Conservation (phyloP, 1,140 invertebrate genomes). For the Chironomus tepperi region DNA sequence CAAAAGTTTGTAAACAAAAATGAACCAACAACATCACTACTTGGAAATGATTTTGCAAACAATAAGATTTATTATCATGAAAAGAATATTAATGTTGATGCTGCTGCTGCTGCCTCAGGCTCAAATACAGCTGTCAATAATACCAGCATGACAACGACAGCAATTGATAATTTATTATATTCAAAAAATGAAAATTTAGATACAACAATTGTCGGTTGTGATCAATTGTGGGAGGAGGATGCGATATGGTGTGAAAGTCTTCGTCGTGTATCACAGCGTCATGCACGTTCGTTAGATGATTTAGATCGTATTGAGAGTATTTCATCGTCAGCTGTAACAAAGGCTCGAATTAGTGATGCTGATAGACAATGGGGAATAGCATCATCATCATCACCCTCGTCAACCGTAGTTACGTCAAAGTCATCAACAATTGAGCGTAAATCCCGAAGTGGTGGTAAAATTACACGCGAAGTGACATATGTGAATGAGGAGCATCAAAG, state of each 20-base stretch:
- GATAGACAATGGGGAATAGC: conserved; percentile 18
- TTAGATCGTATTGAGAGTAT: conserved; percentile 47
- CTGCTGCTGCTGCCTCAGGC: conserved; percentile 27
- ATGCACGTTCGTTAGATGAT: conserved; percentile 71
- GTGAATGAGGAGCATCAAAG: conserved; percentile 46
- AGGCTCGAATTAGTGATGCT: conserved; percentile 7
- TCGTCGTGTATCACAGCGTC: conserved; percentile 63
- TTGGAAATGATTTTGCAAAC: not conserved
- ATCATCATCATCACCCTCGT: no score
- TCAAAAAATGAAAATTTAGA: conserved; percentile 33
- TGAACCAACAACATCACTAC: not conserved
- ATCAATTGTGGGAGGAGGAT: conserved; percentile 76
- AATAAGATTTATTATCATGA: conserved; percentile 7
- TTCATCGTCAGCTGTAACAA: not conserved
- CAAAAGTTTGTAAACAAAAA: conserved; percentile 28
- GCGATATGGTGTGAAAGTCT: conserved; percentile 68
- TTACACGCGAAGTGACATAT: conserved; percentile 60
- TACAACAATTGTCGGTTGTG: conserved; percentile 40
- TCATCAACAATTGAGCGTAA: conserved; percentile 17
- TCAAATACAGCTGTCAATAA: no score
- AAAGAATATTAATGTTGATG: conserved; percentile 26
- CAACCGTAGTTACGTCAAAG: no score
- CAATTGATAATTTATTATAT: conserved; percentile 30
- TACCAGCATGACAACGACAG: conserved; percentile 24
- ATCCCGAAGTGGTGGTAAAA: conserved; percentile 37